These are phyloP conservation scores for Ferrisia virgata DNA, from an alignment of 2,888 invertebrate genomes.

Conservation along the genomic window DNA sequence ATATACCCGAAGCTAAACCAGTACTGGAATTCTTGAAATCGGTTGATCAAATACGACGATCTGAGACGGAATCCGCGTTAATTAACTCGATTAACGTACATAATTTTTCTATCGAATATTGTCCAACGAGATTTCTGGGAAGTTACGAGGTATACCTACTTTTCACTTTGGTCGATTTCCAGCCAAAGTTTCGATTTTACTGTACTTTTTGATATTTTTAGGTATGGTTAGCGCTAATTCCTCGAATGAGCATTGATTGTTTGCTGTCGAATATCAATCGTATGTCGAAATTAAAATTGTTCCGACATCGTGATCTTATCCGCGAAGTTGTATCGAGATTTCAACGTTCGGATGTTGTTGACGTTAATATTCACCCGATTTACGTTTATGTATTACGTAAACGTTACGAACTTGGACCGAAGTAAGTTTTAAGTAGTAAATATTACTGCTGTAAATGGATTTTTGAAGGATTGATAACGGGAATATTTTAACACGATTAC, in stretches of 20 bases:
- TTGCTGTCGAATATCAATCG: conserved; percentile 32
- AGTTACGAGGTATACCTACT: conserved; percentile 33
- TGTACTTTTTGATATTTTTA: neutral
- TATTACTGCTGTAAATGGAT: neutral
- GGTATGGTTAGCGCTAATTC: conserved; percentile 36
- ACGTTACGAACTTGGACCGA: conserved; percentile 35
- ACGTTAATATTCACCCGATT: conserved; percentile 32
- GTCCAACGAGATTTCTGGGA: neutral
- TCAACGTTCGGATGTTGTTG: neutral
- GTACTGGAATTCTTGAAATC: conserved; percentile 27
- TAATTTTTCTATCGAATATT: conserved; percentile 32
- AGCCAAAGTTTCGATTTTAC: too few relatives aligned
- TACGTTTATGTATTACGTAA: conserved; percentile 22
- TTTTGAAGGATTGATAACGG: neutral
- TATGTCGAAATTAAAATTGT: conserved; percentile 27
- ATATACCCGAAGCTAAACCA: conserved; percentile 5
- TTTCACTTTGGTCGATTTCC: neutral
- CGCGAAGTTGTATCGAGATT: conserved; percentile 14
- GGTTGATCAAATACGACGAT: conserved; percentile 1
- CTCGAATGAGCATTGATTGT: conserved; percentile 24
- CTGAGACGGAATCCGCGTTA: conserved; percentile 10
- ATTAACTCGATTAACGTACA: conserved; percentile 12
- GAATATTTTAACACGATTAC: neutral
- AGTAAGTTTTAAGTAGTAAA: neutral
- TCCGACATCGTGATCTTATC: conserved; percentile 7